Conservation (phyloP, 1,140 invertebrate genomes). For the Bombus difficillimus region DNA sequence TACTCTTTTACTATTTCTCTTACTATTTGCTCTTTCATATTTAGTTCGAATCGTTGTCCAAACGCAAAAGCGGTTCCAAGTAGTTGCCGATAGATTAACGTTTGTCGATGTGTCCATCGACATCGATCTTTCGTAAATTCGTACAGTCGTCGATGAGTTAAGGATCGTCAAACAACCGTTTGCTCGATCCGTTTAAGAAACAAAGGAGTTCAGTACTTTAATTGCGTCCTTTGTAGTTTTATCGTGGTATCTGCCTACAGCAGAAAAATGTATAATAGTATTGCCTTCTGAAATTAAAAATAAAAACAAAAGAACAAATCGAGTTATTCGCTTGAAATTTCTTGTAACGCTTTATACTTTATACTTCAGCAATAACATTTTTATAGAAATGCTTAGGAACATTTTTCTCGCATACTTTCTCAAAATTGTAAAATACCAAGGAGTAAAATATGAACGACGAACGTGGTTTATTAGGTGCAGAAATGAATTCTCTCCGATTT, state of each 20-base stretch:
- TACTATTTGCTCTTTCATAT: too few species aligned
- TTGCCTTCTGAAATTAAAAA: background rate
- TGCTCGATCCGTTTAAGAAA: background rate
- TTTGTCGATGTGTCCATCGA: background rate
- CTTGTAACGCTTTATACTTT: background rate
- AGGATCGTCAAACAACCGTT: background rate
- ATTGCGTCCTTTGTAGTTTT: background rate
- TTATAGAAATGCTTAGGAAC: background rate
- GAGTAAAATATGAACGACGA: background rate
- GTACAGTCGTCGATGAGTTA: background rate
- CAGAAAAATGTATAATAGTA: background rate
- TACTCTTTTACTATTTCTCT: background rate
- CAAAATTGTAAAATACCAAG: background rate
- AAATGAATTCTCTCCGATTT: too few species aligned
- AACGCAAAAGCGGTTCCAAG: too few species aligned
- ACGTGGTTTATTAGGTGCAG: too few species aligned
- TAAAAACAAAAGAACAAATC: background rate
- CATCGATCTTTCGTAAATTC: background rate
- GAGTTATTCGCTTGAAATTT: background rate
- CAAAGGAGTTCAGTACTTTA: background rate
- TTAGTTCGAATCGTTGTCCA: background rate
- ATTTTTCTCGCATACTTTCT: background rate
- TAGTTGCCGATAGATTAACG: too few species aligned
- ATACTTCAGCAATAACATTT: background rate
- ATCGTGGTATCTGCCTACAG: background rate